Conservation (phyloP, 2,888 invertebrate genomes). For the Andrena minutula region DNA sequence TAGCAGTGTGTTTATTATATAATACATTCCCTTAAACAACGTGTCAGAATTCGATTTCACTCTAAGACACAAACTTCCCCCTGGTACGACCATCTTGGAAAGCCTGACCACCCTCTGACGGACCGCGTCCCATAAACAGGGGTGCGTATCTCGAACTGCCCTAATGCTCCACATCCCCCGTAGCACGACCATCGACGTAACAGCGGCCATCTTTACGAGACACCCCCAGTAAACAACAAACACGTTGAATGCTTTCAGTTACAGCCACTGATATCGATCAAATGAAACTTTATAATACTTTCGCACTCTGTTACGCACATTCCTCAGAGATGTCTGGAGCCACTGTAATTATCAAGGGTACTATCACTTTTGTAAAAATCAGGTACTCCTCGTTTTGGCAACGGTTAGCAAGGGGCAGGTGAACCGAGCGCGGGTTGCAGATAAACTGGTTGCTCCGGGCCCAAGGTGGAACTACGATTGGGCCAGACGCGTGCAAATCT, state of each 20-base stretch:
- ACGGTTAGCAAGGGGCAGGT: slow-evolving; percentile 48
- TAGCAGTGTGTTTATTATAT: not conserved
- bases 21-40: not conserved
- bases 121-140: slow-evolving; percentile 24
- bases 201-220: slow-evolving; percentile 57
- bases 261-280: not conserved
- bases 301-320: not conserved
- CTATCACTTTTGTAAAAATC: not conserved
- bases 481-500: slow-evolving; percentile 56
- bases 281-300: not conserved
- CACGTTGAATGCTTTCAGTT: not conserved
- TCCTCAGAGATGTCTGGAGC: not conserved
- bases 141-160: slow-evolving; percentile 38
- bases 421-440: slow-evolving; percentile 51
- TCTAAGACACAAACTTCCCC: slow-evolving; percentile 22
- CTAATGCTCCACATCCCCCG: slow-evolving; percentile 63
- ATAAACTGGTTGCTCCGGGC: slow-evolving; percentile 60
- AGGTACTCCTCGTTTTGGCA: not conserved
- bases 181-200: slow-evolving; percentile 36
- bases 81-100: slow-evolving; percentile 43
- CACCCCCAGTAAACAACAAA: slow-evolving; percentile 35
- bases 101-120: slow-evolving; percentile 33
- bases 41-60: slow-evolving; percentile 14
- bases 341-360: not conserved
- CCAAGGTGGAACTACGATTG: slow-evolving; percentile 34